These are phyloP conservation scores for Dipus sagitta DNA, from an alignment of 2,797 vertebrate species.

Conservation along the genomic window DNA sequence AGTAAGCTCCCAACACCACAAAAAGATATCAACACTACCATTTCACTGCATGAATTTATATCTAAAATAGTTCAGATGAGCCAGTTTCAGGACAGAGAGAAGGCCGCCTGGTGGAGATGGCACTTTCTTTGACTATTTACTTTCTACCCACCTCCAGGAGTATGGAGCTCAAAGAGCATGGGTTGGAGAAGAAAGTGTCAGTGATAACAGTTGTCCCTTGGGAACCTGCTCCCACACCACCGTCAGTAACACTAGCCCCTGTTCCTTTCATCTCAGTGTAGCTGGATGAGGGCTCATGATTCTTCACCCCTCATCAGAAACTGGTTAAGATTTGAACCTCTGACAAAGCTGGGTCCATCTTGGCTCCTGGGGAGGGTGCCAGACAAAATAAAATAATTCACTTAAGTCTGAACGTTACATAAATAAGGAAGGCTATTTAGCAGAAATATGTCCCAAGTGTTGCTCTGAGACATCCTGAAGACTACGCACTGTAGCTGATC, in stretches of 20 bases:
- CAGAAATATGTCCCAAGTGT: neutral
- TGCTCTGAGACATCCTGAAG: neutral
- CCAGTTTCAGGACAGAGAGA: neutral
- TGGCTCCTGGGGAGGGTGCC: neutral
- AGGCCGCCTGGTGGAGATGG: neutral
- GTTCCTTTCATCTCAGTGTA: neutral
- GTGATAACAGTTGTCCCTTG: neutral
- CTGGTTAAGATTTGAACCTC: neutral
- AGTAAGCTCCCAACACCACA: neutral
- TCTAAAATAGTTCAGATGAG: no score
- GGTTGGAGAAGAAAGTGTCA: neutral
- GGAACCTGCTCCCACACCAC: neutral
- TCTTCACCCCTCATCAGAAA: neutral
- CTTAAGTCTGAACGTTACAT: neutral
- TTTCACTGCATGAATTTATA: neutral
- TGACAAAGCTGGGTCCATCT: neutral
- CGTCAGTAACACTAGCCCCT: accelerated
- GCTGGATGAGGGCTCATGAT: neutral
- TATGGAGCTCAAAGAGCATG: neutral
- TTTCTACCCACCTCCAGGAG: neutral
- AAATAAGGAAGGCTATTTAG: neutral
- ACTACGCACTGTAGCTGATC: no score
- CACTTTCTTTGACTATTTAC: neutral
- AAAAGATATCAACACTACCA: neutral
- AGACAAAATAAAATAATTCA: constrained; percentile 20